These are phyloP conservation scores for Nettapus auritus DNA, from an alignment of 2,113 vertebrate genomes.

Conservation along the genomic window DNA sequence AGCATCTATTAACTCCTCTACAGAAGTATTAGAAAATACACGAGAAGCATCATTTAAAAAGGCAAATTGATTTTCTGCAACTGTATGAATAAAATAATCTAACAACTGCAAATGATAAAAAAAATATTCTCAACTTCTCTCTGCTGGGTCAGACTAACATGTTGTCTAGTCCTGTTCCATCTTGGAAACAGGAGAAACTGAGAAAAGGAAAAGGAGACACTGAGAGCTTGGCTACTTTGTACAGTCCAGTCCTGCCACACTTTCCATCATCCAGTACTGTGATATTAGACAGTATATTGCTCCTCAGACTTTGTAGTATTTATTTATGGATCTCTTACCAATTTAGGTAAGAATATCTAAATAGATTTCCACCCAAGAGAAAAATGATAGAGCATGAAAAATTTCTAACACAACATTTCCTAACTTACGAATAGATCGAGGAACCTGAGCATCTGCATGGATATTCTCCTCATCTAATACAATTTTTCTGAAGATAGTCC, in stretches of 20 bases:
- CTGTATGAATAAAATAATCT: neutral
- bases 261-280: neutral
- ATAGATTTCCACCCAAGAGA: neutral
- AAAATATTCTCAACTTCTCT: neutral
- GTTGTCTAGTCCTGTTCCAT: neutral
- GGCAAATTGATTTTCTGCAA: slow-evolving; percentile 17
- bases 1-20: neutral
- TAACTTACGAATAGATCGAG: neutral
- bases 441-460: neutral
- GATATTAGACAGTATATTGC: neutral
- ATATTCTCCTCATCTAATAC: neutral
- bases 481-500: neutral
- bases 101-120: neutral
- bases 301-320: neutral
- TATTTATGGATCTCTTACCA: neutral
- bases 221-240: neutral
- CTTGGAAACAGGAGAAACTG: neutral
- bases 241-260: neutral
- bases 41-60: neutral
- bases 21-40: neutral
- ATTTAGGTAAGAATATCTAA: neutral
- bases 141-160: neutral
- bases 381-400: neutral
- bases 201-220: neutral
- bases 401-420: neutral